phyloP scores from a whole-genome alignment of 2,797 vertebrate genomes.

The Amblyopsis hoosieri region DNA sequence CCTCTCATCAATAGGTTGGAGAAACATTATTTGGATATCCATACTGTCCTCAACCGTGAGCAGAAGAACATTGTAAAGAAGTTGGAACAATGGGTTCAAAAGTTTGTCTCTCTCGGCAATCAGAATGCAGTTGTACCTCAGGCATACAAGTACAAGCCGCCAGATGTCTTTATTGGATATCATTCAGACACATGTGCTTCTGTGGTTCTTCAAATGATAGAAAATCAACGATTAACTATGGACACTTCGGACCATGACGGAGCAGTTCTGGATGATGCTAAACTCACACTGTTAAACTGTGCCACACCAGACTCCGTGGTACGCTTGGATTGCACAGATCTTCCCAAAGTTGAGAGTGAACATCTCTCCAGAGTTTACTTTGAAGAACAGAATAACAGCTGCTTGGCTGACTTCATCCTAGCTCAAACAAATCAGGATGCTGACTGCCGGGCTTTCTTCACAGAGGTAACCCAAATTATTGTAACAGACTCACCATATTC shows the following conservation, averaged over 20 bases:
- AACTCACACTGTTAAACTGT: constrained; percentile 84
- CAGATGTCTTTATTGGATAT: constrained; percentile 91
- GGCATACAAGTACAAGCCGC: constrained; percentile 73
- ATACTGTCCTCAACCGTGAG: constrained; percentile 81
- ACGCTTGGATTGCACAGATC: constrained; percentile 74
- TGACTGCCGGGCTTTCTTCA: constrained; percentile 66
- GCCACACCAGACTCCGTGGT: constrained; percentile 92
- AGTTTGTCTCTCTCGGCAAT: constrained; percentile 66
- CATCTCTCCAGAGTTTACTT: constrained; percentile 79
- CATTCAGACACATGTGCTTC: constrained; percentile 92
- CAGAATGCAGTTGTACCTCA: constrained; percentile 37
- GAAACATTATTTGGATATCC: constrained; percentile 94
- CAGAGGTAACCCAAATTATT: constrained; percentile 81
- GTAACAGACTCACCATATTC: background rate
- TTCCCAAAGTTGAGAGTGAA: constrained; percentile 62
- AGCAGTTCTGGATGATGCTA: constrained; percentile 72
- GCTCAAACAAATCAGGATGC: constrained; percentile 53
- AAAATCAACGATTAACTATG: constrained; percentile 56
- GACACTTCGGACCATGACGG: constrained; percentile 41
- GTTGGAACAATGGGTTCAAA: constrained; percentile 81
- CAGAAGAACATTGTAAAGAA: constrained; percentile 77
- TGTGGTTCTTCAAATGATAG: constrained; percentile 84
- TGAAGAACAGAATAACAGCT: constrained; percentile 82
- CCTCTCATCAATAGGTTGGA: constrained; percentile 96
- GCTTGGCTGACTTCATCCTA: constrained; percentile 84